These are phyloP conservation scores for Tragopan temminckii DNA, from an alignment of 2,797 vertebrate species.

Conservation along the genomic window DNA sequence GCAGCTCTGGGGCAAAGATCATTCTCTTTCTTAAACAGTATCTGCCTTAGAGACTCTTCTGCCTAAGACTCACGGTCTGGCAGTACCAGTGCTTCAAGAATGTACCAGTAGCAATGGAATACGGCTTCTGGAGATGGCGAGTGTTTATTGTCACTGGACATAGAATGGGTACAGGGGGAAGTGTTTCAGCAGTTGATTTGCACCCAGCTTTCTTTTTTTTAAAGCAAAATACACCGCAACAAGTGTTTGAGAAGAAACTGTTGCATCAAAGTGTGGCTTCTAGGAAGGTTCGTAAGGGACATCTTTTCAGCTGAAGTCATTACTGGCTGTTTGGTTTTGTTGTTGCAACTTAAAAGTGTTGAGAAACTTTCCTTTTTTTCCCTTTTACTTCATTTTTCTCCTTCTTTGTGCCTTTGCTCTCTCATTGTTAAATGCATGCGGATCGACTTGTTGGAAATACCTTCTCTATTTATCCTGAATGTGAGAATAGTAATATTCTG, in stretches of 20 bases:
- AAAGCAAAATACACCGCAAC: not conserved
- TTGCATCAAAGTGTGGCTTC: not conserved
- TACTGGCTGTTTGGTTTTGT: not conserved
- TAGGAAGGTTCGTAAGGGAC: not conserved
- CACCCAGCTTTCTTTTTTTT: not conserved
- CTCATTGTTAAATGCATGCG: not conserved
- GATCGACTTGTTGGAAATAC: not conserved
- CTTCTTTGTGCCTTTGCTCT: not conserved
- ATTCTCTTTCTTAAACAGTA: not conserved
- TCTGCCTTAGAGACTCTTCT: not conserved
- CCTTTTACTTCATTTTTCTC: not conserved
- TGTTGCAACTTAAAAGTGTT: not conserved
- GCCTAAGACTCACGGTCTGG: not conserved
- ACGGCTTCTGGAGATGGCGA: not conserved
- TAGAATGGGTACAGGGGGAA: not conserved
- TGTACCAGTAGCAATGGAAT: not conserved
- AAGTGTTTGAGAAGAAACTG: not conserved
- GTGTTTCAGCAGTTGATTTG: not conserved
- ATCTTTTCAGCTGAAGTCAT: not conserved
- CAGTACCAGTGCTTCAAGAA: rapidly evolving
- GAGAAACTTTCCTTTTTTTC: not conserved
- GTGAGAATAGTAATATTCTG: not conserved
- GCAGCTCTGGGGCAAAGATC: slow-evolving; percentile 2
- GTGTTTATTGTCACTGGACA: not conserved
- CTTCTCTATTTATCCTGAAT: not conserved